Percentiles rank a stretch among this genome's conserved stretches.
Conservation (phyloP, 2,888 invertebrate genomes). For the Xanthorhoe designata region DNA sequence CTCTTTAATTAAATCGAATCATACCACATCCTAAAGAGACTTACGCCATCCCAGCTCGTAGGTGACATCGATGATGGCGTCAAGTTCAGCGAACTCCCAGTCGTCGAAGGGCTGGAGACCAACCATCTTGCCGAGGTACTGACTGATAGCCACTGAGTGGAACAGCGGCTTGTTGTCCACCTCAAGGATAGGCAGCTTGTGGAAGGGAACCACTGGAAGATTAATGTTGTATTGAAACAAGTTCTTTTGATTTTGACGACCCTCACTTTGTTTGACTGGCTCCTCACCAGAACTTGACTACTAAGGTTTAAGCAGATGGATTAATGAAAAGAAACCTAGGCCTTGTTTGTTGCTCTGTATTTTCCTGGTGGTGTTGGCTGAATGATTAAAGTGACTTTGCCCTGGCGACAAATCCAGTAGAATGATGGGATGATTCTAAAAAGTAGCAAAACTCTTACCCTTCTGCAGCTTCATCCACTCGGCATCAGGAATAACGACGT, state of each 20-base stretch:
- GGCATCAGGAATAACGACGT: conserved; percentile 45
- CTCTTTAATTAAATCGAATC: too few relatives aligned
- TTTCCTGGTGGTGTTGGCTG: too few relatives aligned
- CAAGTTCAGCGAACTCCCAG: conserved; percentile 64
- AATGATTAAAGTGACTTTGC: too few relatives aligned
- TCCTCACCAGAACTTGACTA: too few relatives aligned
- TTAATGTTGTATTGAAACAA: background rate
- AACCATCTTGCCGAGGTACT: conserved; percentile 69
- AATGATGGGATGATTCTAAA: too few relatives aligned
- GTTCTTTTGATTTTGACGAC: background rate
- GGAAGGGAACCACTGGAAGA: conserved; percentile 71
- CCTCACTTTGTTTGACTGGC: too few relatives aligned
- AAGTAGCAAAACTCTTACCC: conserved; percentile 39
- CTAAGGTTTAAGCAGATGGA: too few relatives aligned
- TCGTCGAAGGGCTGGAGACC: conserved; percentile 65
- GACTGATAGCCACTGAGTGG: conserved; percentile 73
- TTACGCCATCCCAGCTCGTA: conserved; percentile 63
- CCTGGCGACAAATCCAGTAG: too few relatives aligned
- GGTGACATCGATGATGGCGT: conserved; percentile 61
- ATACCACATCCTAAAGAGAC: conserved; percentile 14
- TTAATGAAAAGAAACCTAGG: background rate
- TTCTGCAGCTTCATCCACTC: conserved; percentile 46
- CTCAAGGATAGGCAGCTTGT: conserved; percentile 74
- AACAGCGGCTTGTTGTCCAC: conserved; percentile 70
- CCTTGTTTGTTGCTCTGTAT: background rate